Evolutionary conservation across 2,113 vertebrate species (phyloP).

Genomic region (Macquaria australasica): DNA sequence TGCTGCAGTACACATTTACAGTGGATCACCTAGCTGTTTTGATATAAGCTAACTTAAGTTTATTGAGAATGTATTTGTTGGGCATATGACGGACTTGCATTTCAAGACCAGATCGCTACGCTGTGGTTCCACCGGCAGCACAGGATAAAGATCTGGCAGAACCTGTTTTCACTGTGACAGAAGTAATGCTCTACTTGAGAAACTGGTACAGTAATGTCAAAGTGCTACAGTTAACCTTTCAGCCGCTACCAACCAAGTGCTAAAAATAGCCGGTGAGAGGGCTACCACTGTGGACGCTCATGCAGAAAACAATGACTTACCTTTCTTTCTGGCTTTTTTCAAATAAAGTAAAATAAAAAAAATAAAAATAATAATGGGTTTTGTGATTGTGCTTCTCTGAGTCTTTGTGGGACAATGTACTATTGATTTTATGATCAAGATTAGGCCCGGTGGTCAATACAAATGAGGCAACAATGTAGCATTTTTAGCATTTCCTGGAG

Average conservation of each 20-base stretch:
- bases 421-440: too few relatives aligned
- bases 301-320: background rate
- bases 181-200: background rate
- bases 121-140: background rate
- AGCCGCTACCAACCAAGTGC: too few relatives aligned
- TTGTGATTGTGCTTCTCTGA: background rate
- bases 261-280: background rate
- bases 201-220: background rate
- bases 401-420: too few relatives aligned
- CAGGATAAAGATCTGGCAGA: constrained; percentile 1
- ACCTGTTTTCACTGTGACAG: constrained; percentile 4
- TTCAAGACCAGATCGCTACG: background rate
- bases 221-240: background rate
- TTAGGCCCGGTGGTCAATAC: too few relatives aligned
- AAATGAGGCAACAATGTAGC: too few relatives aligned
- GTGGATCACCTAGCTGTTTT: background rate
- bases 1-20: background rate
- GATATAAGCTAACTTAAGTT: background rate
- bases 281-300: background rate
- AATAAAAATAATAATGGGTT: background rate
- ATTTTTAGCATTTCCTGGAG: too few relatives aligned
- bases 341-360: background rate
- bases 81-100: background rate
- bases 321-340: background rate
- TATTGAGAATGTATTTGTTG: background rate